Percentiles rank a stretch among this genome's conserved stretches.
These are phyloP conservation scores for Pao palembangensis DNA, from an alignment of 2,113 vertebrate species.

Conservation along the genomic window DNA sequence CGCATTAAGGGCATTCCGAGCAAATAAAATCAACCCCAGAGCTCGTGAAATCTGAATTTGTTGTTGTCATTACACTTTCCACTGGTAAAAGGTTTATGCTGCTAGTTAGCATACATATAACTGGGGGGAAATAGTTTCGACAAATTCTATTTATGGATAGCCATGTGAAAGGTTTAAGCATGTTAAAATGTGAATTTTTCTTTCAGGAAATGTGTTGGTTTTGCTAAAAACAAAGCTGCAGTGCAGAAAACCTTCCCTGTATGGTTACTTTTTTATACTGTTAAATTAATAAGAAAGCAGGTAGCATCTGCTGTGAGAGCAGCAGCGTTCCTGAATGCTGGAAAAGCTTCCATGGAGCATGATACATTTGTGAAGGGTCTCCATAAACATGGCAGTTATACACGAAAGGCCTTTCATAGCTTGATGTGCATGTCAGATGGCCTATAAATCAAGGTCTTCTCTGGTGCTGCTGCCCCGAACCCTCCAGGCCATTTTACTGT, in stretches of 20 bases:
- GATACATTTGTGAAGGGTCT: conserved; percentile 35
- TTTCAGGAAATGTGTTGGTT: too few species aligned
- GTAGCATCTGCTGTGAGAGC: conserved; percentile 31
- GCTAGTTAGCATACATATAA: background rate
- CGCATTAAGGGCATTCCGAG: conserved; percentile 8
- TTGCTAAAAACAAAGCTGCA: too few species aligned
- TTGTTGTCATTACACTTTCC: too few species aligned
- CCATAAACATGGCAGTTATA: conserved; percentile 40
- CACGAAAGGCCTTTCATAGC: conserved; percentile 58
- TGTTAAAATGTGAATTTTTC: too few species aligned
- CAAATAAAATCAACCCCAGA: background rate
- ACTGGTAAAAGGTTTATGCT: background rate
- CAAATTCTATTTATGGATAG: too few species aligned
- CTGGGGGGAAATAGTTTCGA: too few species aligned
- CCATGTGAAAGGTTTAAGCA: too few species aligned
- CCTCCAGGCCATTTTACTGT: conserved; percentile 59
- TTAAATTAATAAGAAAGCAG: conserved; percentile 12
- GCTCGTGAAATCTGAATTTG: background rate
- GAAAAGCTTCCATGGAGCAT: conserved; percentile 25
- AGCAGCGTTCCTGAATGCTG: conserved; percentile 34
- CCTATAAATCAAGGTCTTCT: conserved; percentile 59
- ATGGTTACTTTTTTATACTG: conserved; percentile 1
- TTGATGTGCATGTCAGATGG: conserved; percentile 54
- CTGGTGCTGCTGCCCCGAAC: conserved; percentile 30
- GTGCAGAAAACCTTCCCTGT: too few species aligned